Evolutionary conservation across 2,113 vertebrate genomes (phyloP).

Genomic region (Siniperca chuatsi): DNA sequence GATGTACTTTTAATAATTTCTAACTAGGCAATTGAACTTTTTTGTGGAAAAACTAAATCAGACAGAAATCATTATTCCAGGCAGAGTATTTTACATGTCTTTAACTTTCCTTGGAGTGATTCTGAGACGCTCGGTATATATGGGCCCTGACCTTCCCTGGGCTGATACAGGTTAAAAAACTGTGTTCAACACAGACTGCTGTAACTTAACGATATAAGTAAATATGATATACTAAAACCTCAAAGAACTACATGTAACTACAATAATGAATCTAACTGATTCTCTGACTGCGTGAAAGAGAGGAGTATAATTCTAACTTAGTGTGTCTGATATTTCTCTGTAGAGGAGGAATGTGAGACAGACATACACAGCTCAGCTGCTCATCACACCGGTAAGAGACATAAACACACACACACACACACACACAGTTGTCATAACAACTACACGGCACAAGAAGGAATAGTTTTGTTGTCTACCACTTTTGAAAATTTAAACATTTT

Average conservation of each 20-base stretch:
- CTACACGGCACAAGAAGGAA: neutral
- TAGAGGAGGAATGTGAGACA: conserved; percentile 88
- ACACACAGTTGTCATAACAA: neutral
- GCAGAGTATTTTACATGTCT: too few species aligned
- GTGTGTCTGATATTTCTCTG: conserved; percentile 46
- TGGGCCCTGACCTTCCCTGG: neutral
- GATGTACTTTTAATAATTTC: too few species aligned
- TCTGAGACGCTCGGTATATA: neutral
- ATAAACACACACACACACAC: neutral
- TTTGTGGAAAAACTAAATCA: too few species aligned
- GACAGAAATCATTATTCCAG: too few species aligned
- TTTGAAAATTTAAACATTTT: neutral
- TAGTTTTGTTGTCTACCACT: neutral
- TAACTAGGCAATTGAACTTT: too few species aligned
- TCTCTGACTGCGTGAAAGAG: neutral
- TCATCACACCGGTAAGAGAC: conserved; percentile 87
- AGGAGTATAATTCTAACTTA: conserved; percentile 1
- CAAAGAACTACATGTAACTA: neutral
- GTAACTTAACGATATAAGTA: neutral
- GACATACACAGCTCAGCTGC: conserved; percentile 84
- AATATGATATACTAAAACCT: neutral
- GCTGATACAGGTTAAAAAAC: neutral
- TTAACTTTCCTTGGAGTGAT: neutral
- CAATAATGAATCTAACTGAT: neutral
- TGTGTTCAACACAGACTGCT: neutral